Conservation (phyloP, 1,140 invertebrate genomes). For the Philotrypesis tridentata region DNA sequence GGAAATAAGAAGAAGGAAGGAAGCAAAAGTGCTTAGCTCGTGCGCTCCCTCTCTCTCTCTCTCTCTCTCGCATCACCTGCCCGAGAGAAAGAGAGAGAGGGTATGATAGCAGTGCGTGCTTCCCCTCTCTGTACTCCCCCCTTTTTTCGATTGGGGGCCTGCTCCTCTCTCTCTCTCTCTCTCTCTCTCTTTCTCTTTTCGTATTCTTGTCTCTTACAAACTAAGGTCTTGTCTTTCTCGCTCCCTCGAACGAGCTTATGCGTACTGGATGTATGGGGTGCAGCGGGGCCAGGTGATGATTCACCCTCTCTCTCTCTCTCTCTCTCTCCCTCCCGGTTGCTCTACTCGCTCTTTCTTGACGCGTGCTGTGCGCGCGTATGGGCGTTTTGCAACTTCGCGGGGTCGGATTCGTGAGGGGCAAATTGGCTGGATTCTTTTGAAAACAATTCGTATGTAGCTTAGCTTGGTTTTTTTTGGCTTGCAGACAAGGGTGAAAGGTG, state of each 20-base stretch:
- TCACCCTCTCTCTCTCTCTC: constrained; percentile 57
- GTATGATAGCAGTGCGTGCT: constrained; percentile 24
- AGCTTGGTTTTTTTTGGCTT: too few relatives aligned
- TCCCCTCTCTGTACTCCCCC: constrained; percentile 52
- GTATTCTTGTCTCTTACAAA: neutral
- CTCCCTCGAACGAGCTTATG: constrained; percentile 19
- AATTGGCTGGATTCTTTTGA: too few relatives aligned
- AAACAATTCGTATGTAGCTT: too few relatives aligned
- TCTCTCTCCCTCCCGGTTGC: constrained; percentile 9
- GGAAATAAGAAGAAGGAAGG: constrained; percentile 27
- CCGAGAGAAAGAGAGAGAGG: constrained; percentile 55
- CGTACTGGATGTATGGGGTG: neutral
- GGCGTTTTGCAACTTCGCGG: neutral
- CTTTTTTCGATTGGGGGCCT: constrained; percentile 33
- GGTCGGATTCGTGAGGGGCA: neutral
- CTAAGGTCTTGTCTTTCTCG: neutral
- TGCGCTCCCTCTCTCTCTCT: constrained; percentile 53
- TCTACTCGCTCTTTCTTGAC: constrained; percentile 32
- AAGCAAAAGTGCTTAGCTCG: constrained; percentile 53
- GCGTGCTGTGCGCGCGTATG: neutral
- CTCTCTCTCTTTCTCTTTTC: constrained; percentile 7
- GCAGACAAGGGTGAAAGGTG: too few relatives aligned
- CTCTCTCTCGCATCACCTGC: constrained; percentile 64
- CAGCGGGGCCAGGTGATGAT: constrained; percentile 71
- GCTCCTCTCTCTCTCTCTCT: constrained; percentile 28